Evolutionary conservation across 2,113 vertebrate genomes (phyloP).

Genomic region (Pseudorasbora parva): DNA sequence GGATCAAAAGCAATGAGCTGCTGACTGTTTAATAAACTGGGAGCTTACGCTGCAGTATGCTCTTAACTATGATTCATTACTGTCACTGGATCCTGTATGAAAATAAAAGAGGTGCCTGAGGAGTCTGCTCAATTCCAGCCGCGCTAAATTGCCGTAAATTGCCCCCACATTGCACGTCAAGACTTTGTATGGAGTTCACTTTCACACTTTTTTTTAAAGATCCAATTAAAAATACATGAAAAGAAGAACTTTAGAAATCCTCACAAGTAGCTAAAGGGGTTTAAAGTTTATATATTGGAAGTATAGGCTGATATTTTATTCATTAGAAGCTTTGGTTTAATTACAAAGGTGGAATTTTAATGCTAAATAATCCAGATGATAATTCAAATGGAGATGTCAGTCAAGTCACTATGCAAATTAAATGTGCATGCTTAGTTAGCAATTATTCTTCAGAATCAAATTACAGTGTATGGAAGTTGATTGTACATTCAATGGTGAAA

Average conservation of each 20-base stretch:
- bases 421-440: neutral
- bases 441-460: neutral
- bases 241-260: conserved; percentile 62
- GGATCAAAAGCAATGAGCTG: conserved; percentile 75
- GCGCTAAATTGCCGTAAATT: conserved; percentile 74
- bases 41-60: conserved; percentile 74
- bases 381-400: neutral
- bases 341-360: conserved; percentile 61
- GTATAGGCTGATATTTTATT: conserved; percentile 69
- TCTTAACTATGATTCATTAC: conserved; percentile 82
- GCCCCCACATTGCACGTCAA: conserved; percentile 66
- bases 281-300: conserved; percentile 62
- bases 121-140: conserved; percentile 66
- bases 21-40: conserved; percentile 77
- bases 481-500: neutral
- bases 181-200: conserved; percentile 63
- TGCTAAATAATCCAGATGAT: neutral
- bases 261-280: conserved; percentile 46
- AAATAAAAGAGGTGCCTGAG: conserved; percentile 75
- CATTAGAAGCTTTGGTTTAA: conserved; percentile 65
- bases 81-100: conserved; percentile 72
- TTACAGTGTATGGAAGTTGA: neutral
- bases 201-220: conserved; percentile 59
- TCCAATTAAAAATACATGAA: conserved; percentile 73
- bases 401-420: neutral